phyloP scores from a whole-genome alignment of 30 jellyfish, hydroid and myxozoan genomes.

The Pseudorhiza aurosa region DNA sequence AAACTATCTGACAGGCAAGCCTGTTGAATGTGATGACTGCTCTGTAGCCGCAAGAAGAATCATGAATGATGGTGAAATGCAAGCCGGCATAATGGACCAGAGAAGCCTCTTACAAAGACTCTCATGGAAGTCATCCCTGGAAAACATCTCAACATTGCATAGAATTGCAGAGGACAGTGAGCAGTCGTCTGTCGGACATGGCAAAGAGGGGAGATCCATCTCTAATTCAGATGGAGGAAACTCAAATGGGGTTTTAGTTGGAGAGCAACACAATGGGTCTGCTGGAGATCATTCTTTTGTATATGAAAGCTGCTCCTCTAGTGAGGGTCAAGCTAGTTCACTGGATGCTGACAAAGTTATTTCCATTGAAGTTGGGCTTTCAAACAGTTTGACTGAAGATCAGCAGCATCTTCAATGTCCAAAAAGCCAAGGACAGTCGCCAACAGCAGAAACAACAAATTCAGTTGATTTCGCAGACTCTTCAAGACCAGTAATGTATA shows the following conservation, averaged over 20 bases:
- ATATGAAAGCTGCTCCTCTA: neutral
- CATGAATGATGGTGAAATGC: neutral
- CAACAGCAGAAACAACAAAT: neutral
- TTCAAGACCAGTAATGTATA: neutral
- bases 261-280: too few relatives aligned
- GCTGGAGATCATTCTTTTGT: neutral
- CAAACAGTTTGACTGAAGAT: neutral
- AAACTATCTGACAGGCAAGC: constrained; percentile 25
- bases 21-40: constrained; percentile 27
- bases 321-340: neutral
- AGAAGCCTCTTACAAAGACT: neutral
- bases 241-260: neutral
- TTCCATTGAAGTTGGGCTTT: neutral
- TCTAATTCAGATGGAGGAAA: neutral
- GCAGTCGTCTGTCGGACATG: neutral
- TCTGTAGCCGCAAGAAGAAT: neutral
- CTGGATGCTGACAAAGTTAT: neutral
- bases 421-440: neutral
- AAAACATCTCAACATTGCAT: constrained; percentile 1
- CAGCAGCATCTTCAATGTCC: neutral
- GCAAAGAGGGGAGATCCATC: neutral
- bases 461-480: neutral
- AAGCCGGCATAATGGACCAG: neutral
- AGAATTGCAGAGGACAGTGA: constrained; percentile 26
- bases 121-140: constrained; percentile 8